phyloP scores from a whole-genome alignment of 2,113 vertebrate species.

The Nibea coibor region DNA sequence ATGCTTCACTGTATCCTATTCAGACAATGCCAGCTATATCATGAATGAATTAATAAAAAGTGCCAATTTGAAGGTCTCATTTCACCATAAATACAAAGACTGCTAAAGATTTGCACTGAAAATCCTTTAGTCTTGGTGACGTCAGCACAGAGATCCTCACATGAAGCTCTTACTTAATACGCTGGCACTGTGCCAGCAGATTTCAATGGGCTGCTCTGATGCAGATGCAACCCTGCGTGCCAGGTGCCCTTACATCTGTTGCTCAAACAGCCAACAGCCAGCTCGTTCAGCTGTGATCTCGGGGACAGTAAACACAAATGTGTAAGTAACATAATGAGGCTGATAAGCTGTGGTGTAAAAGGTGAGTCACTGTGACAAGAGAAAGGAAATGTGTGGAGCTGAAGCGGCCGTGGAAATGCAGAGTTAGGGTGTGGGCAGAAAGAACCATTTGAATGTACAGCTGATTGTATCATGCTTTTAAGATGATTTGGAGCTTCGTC shows the following conservation, averaged over 20 bases:
- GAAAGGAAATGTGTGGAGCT: conserved; percentile 22
- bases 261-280: conserved; percentile 60
- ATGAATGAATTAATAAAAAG: too few species aligned
- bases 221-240: conserved; percentile 14
- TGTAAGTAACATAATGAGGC: conserved; percentile 36
- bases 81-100: not conserved
- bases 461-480: conserved; percentile 34
- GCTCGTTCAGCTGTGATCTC: conserved; percentile 54
- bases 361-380: conserved; percentile 31
- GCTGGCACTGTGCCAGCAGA: conserved; percentile 17
- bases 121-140: not conserved
- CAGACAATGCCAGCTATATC: not conserved
- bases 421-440: not conserved
- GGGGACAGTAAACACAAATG: conserved; percentile 48
- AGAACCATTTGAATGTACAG: conserved; percentile 15
- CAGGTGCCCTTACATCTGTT: conserved; percentile 62
- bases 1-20: not conserved
- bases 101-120: not conserved
- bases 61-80: too few species aligned
- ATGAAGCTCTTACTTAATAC: conserved; percentile 23
- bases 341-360: conserved; percentile 43
- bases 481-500: conserved; percentile 43
- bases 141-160: conserved; percentile 1
- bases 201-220: conserved; percentile 37
- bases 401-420: not conserved